phyloP scores from a whole-genome alignment of 1,140 invertebrate species.

The Mya arenaria region DNA sequence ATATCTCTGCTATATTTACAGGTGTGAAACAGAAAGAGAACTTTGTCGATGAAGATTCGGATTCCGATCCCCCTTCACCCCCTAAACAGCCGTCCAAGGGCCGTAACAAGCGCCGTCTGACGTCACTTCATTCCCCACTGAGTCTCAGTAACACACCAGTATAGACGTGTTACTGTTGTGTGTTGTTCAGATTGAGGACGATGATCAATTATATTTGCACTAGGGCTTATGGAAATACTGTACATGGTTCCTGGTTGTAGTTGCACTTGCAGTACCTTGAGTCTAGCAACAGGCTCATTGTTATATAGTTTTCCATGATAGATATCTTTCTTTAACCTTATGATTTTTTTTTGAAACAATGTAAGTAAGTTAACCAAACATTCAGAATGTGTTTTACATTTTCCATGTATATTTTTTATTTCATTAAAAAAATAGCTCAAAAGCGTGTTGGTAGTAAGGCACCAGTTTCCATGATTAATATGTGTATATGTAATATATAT shows the following conservation, averaged over 20 bases:
- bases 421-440: no score
- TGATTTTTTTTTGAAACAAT: background rate
- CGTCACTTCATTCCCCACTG: conserved; percentile 35
- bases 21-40: conserved; percentile 22
- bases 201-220: background rate
- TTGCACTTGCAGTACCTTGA: background rate
- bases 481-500: no score
- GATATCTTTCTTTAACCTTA: background rate
- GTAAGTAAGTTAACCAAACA: no score
- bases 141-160: conserved; percentile 42
- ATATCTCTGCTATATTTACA: background rate
- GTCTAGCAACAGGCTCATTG: background rate
- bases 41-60: conserved; percentile 3
- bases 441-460: no score
- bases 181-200: background rate
- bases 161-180: background rate
- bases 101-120: conserved; percentile 48
- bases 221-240: background rate
- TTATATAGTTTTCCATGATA: background rate
- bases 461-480: no score
- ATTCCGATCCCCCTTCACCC: conserved; percentile 28
- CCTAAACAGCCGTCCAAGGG: conserved; percentile 3
- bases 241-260: background rate
- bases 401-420: no score
- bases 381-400: no score